Percentiles rank a stretch among this genome's conserved stretches.
phyloP scores from a whole-genome alignment of 2,888 invertebrate species.

The Tethea ocularis region DNA sequence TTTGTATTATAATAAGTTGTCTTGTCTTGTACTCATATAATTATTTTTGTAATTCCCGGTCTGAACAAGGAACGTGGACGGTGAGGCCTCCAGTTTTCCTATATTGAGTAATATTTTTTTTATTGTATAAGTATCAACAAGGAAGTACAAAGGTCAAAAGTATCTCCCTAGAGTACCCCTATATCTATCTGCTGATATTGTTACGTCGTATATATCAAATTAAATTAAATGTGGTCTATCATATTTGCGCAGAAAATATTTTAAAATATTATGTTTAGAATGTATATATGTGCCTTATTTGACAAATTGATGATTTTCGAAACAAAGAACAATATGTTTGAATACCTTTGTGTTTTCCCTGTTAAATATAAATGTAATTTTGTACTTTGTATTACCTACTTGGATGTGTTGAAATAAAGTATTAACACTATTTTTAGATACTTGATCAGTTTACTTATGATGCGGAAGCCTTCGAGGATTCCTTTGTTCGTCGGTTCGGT shows the following conservation, averaged over 20 bases:
- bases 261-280: too few relatives aligned
- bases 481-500: not conserved
- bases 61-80: not conserved
- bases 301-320: too few relatives aligned
- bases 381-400: not conserved
- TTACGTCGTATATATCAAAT: not conserved
- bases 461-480: not conserved
- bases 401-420: too few relatives aligned
- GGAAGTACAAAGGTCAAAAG: not conserved
- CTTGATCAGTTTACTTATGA: not conserved
- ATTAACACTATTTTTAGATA: not conserved
- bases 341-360: too few relatives aligned
- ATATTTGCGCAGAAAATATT: not conserved
- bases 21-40: too few relatives aligned
- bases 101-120: not conserved
- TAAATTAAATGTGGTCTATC: not conserved
- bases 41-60: too few relatives aligned
- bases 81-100: not conserved
- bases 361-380: not conserved
- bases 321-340: too few relatives aligned
- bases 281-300: too few relatives aligned
- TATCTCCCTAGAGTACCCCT: constrained; percentile 1
- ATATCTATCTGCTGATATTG: not conserved
- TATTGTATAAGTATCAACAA: not conserved
- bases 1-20: too few relatives aligned